Conservation (phyloP, 2,797 vertebrate genomes). For the Clarias laeviceps region DNA sequence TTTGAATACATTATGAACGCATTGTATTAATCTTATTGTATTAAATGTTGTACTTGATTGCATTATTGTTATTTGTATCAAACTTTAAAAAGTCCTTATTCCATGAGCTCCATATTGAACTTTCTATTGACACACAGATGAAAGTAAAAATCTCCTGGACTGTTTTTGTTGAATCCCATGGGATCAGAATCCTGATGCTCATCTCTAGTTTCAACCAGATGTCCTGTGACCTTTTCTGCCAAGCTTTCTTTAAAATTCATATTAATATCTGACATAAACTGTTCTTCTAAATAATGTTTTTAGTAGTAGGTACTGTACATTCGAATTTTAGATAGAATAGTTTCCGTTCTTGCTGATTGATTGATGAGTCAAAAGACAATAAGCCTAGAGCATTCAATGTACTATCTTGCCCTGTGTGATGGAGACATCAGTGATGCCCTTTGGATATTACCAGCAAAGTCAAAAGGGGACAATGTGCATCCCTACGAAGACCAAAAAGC, state of each 20-base stretch:
- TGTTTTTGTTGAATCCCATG: not conserved
- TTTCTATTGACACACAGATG: too few relatives aligned
- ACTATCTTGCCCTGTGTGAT: constrained; percentile 4
- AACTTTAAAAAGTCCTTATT: not conserved
- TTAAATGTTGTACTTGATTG: not conserved
- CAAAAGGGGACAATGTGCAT: constrained; percentile 29
- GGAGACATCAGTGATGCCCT: constrained; percentile 30
- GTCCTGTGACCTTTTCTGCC: constrained; percentile 4
- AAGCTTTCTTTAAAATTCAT: not conserved
- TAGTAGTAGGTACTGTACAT: not conserved
- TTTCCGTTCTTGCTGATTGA: constrained; percentile 6
- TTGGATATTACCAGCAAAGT: constrained; percentile 27
- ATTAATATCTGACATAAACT: not conserved
- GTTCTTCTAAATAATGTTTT: not conserved
- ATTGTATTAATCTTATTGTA: not conserved
- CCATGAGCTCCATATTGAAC: not conserved
- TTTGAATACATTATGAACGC: not conserved
- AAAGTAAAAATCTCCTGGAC: not conserved
- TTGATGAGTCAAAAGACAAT: constrained; percentile 14
- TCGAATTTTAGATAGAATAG: not conserved
- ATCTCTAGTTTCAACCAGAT: constrained; percentile 6
- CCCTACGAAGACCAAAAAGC: constrained; percentile 1
- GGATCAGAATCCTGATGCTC: not conserved
- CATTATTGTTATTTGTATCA: too few relatives aligned
- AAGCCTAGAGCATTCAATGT: not conserved